Conservation (phyloP, 30 jellyfish, hydroid and myxozoan genomes). For the Aurelia aurita complex sp. Pacific region DNA sequence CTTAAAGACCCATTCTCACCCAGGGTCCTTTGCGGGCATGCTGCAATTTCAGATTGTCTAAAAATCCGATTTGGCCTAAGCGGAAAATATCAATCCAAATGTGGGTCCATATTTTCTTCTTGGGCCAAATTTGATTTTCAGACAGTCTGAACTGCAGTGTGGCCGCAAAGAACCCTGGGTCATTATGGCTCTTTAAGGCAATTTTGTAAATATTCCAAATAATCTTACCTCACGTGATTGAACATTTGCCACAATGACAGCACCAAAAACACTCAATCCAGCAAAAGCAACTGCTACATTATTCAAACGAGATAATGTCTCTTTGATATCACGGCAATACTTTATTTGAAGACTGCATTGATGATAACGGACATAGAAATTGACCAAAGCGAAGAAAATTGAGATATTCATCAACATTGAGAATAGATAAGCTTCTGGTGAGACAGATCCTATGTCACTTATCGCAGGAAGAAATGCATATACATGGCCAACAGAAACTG, state of each 20-base stretch:
- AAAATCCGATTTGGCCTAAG: too few relatives aligned
- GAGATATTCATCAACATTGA: constrained; percentile 84
- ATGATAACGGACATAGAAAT: constrained; percentile 67
- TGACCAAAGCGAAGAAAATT: constrained; percentile 43
- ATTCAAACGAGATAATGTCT: constrained; percentile 54
- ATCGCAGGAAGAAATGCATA: constrained; percentile 85
- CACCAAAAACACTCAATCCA: constrained; percentile 69
- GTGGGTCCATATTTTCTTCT: too few relatives aligned
- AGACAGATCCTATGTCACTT: constrained; percentile 82
- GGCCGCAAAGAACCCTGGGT: too few relatives aligned
- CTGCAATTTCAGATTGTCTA: too few relatives aligned
- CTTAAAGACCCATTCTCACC: too few relatives aligned
- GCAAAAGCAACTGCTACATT: constrained; percentile 63
- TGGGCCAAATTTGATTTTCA: too few relatives aligned
- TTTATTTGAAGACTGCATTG: constrained; percentile 84
- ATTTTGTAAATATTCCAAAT: neutral
- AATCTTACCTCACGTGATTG: constrained; percentile 70
- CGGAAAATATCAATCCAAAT: too few relatives aligned
- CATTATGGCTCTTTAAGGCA: neutral
- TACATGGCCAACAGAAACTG: constrained; percentile 79
- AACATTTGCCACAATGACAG: constrained; percentile 78
- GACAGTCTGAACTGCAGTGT: too few relatives aligned
- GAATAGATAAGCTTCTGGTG: constrained; percentile 81
- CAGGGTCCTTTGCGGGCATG: too few relatives aligned
- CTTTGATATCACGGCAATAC: constrained; percentile 73